phyloP scores from a whole-genome alignment of 2,113 vertebrate species.

The Struthio camelus region DNA sequence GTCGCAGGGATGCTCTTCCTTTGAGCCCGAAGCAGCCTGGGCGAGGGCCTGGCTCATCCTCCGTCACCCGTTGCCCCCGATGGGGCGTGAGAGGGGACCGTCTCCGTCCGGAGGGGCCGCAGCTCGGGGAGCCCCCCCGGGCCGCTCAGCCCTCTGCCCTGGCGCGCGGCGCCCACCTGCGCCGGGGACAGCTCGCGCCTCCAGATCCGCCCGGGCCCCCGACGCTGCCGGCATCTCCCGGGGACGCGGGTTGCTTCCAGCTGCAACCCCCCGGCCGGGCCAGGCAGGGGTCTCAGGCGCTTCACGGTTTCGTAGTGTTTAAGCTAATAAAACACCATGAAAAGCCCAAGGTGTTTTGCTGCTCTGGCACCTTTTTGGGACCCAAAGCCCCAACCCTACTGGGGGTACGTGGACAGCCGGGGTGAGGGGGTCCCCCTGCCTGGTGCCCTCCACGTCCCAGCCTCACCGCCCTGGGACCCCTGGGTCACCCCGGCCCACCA shows the following conservation, averaged over 20 bases:
- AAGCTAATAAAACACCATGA: not conserved
- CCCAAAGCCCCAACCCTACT: accelerated
- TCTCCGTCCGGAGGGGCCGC: not conserved
- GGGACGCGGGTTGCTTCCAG: no score
- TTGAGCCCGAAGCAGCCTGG: not conserved
- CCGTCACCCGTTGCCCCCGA: accelerated
- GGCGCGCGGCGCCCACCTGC: no score
- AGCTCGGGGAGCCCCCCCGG: accelerated
- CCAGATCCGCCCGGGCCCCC: no score
- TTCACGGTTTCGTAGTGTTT: accelerated
- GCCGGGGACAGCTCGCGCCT: not conserved
- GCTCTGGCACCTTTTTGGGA: not conserved
- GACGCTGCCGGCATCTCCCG: accelerated
- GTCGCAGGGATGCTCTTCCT: not conserved
- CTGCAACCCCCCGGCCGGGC: not conserved
- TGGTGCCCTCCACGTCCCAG: no score
- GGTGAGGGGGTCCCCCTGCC: no score
- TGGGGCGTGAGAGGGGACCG: accelerated
- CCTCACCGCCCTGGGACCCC: no score
- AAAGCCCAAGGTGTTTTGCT: accelerated
- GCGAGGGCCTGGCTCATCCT: accelerated
- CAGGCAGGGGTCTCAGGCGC: accelerated
- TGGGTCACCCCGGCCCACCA: no score
- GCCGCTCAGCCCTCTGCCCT: not conserved
- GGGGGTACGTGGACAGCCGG: no score